Conservation (phyloP, 2,113 vertebrate genomes). For the Eubucco bourcierii region DNA sequence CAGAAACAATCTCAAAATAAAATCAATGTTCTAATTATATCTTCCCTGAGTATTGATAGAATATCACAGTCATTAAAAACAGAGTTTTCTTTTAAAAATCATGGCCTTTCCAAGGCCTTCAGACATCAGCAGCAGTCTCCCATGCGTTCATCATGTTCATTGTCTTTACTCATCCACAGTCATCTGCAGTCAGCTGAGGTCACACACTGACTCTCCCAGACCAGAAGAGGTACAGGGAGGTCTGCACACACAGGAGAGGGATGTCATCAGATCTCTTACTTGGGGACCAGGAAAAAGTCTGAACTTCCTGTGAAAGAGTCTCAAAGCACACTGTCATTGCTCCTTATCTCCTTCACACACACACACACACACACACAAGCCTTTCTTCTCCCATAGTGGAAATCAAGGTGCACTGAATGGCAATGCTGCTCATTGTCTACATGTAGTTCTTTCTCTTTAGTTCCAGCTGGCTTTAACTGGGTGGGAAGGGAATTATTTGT, state of each 20-base stretch:
- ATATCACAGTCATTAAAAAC: conserved; percentile 3
- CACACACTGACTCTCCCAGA: background rate
- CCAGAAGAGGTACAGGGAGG: background rate
- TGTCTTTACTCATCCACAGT: background rate
- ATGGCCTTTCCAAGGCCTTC: background rate
- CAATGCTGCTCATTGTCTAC: background rate
- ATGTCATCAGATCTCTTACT: background rate
- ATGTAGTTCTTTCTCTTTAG: background rate
- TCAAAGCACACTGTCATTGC: background rate
- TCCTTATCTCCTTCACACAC: background rate
- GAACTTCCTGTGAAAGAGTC: background rate
- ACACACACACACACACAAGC: background rate
- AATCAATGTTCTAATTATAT: conserved; percentile 33
- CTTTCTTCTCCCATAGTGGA: background rate
- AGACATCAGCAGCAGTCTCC: background rate
- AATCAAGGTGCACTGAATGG: background rate
- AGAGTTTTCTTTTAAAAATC: background rate
- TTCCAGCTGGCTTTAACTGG: background rate
- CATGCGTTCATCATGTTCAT: background rate
- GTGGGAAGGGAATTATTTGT: background rate
- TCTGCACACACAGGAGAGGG: background rate
- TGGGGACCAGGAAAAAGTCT: background rate
- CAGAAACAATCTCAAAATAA: conserved; percentile 43
- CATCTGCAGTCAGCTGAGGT: background rate
- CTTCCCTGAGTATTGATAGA: conserved; percentile 19